Evolutionary conservation across 30 jellyfish, hydroid and myxozoan species (phyloP), one percentile per base, ranked within the genome.

Genomic region (Nemopilema nomurai): DNA sequence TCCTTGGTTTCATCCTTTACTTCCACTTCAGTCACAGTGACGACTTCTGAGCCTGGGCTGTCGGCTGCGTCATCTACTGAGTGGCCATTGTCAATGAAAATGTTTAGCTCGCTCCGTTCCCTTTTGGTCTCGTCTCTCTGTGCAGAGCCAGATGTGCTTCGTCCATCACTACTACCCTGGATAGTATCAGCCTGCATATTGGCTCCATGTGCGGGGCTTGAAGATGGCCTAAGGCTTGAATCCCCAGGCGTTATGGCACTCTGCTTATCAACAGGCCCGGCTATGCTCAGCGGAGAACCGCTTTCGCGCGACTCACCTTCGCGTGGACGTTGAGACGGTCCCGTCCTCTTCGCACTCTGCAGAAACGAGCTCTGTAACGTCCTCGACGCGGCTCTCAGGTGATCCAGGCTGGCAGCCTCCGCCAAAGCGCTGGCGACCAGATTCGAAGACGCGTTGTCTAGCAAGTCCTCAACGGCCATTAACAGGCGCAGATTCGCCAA

Each of bases 381-480:
- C 26, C 86, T 74, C 0, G 97, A 71, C 4, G 97, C 96, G 0
- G 91, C 92, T 24, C 97, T 86, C 17, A 95, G 79, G 73, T 95
- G 97, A 87, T 95, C 99, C 20, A 90, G 79, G 78, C 95, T 89
- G 6, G 97, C 96, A 6, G 99, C 99, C 66, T 95, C 99, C 17
- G 97, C 99, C 13, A 95, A 85, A 0, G 99, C 99, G 76, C 92
- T 95, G 16, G 97, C 99, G 22, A 95, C 99, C n/a, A 95, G 86
- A 50, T 95, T 97, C 20, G 99, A 94, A 27, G 99, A 94, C 0
- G 99, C 93, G 62, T 87, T 88, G 53, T 90, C 99, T n/a, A 95
- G 89, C 52, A 95, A 82, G 66, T 95, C 99, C 51, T 95, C 99
- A 16, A 95, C 99, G 27, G 99, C 99, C 97, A 95, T 86, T 51